Evolutionary conservation across 2,113 vertebrate genomes (phyloP), one percentile per base, ranked within the genome.

Genomic region (Microcebus ravelobensis): DNA sequence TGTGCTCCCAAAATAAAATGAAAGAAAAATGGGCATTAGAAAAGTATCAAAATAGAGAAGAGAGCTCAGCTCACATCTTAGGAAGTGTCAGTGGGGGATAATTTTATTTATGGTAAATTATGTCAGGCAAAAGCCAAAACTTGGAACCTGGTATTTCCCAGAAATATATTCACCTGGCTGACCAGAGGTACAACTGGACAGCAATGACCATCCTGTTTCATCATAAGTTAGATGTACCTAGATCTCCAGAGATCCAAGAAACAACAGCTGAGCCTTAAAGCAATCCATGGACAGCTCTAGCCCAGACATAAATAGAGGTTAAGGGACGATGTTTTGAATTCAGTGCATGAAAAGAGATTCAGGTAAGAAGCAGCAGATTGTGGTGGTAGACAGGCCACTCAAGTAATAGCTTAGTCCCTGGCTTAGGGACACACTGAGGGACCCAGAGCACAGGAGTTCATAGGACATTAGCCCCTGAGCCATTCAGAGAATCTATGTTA

Each of bases 381-480:
- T 21, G 76, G 10, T 79, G 50, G 31, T 23, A 23, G 31, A 79
- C 20, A n/a, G 45, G 29, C 9, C 29, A 77, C 45, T 77, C 45
- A 20, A 11, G 11, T 20, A 50, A 50, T n/a, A 55, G 76, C 50
- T 79, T 55, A 2, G 0, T 18, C 8, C 50, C 42, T 50, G 8
- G 57, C 4, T 76, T 6, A 88, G 23, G 9, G 11, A 50, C 21
- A 57, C 2, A 70, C 1, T 25, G 3, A 81, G 29, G 6, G 39
- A 77, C 11, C 20, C 86, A 42, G 18, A 48, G 5, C 20, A 14
- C 23, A 67, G 48, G 8, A 55, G 48, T 36, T 85, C 29, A 71
- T 2, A 57, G 61, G 18, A 21, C 1, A 0, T 52, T 50, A 88
- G 6, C 45, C 20, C 20, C 14, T 3, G 42, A 65, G 11, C 2